Base-by-base conservation (phyloP, 2,888 invertebrate species). In the Macroteleia sp. region DNA sequence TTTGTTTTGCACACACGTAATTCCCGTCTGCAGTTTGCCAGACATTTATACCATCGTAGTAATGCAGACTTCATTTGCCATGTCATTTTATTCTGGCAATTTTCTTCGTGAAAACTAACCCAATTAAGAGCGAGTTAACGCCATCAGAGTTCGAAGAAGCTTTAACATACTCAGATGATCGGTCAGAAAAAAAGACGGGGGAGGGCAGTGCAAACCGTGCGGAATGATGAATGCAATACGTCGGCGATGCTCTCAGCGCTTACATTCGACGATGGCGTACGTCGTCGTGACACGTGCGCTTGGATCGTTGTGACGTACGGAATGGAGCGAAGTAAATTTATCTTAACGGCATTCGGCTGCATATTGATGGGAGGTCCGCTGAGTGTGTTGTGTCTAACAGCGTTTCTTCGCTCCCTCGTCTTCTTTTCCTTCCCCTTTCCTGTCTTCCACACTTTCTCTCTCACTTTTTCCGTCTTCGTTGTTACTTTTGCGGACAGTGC, bases 381-480 rank as follows among this genome's bases (percentile, higher is more conserved):
- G 90, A 91, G 90, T 91, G 90, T 91, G 91, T 91, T 91, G 87
- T 91, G 91, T 91, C 91, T 91, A 89, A 89, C 88, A 86, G 86
- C 84, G 48, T 25, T 84, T 84, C 86, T 85, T 82, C 83, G 44
- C 71, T 66, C 66, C 62, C 61, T 61, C 70, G 8, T 74, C 50
- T 70, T n/a, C n/a, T n/a, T n/a, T n/a, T n/a, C n/a, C n/a, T n/a
- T n/a, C n/a, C n/a, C n/a, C n/a, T n/a, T n/a, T 17, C 1, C 30
- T 20, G 8, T 20, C 20, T 14, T 6, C 9, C 22, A 14, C 25
- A n/a, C 17, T 12, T 16, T 30, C 25, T 25, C n/a, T n/a, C n/a
- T n/a, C n/a, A n/a, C n/a, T n/a, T n/a, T n/a, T n/a, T n/a, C n/a
- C n/a, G n/a, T 39, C 57, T 36, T 8, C 54, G 36, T 52, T 28